These are phyloP conservation scores for Pangasius macronema DNA, from an alignment of 2,797 vertebrate species.

Conservation along the genomic window DNA sequence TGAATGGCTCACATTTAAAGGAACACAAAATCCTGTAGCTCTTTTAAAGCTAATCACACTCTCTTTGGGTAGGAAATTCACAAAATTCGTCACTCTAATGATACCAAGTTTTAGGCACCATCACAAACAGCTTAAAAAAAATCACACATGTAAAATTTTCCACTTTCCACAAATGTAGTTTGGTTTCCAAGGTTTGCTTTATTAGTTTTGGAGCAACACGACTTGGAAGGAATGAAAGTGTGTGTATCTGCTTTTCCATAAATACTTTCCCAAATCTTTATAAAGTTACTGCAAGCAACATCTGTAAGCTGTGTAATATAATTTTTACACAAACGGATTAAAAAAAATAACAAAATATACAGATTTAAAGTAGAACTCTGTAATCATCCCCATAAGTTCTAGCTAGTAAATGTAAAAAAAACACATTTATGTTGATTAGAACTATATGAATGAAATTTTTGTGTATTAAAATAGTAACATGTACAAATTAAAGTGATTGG, in stretches of 20 bases:
- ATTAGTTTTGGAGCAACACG: background rate
- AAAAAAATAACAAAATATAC: background rate
- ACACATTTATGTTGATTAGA: background rate
- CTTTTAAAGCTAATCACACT: background rate
- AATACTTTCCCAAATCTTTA: background rate
- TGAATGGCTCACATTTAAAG: background rate
- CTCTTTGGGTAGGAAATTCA: background rate
- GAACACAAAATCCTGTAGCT: background rate
- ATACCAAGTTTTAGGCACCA: background rate
- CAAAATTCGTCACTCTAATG: background rate
- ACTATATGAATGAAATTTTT: background rate
- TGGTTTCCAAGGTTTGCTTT: background rate
- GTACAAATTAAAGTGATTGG: background rate
- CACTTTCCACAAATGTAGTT: background rate
- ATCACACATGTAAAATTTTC: background rate
- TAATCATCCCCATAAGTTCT: background rate
- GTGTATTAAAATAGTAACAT: background rate
- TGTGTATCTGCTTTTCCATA: background rate
- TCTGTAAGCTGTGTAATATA: background rate
- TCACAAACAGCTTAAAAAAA: background rate
- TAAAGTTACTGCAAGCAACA: background rate
- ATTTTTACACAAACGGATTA: background rate
- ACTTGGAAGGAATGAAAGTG: background rate
- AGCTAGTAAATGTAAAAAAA: background rate
- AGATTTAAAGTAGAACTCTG: background rate